These are phyloP conservation scores for Propithecus deckenii DNA, from an alignment of 2,797 vertebrate species.

Conservation along the genomic window DNA sequence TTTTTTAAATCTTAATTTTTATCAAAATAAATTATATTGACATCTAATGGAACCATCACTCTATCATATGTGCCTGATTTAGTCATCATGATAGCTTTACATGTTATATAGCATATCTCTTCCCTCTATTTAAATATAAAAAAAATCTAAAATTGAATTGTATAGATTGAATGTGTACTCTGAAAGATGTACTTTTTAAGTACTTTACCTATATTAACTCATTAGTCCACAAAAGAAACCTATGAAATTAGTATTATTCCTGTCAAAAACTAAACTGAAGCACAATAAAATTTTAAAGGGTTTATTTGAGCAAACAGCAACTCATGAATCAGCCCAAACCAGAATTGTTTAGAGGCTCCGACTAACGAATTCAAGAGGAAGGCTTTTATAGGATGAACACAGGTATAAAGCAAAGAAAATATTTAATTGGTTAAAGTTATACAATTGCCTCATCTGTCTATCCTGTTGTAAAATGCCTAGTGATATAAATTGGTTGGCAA, in stretches of 20 bases:
- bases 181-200: background rate
- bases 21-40: background rate
- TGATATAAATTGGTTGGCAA: background rate
- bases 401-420: background rate
- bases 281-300: background rate
- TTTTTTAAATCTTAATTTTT: background rate
- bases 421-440: background rate
- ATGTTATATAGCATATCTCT: background rate
- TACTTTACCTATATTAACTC: background rate
- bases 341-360: background rate
- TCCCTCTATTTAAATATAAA: background rate
- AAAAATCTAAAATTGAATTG: background rate
- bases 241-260: background rate
- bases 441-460: background rate
- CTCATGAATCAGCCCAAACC: background rate
- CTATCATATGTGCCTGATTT: background rate
- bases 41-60: background rate
- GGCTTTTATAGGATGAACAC: background rate
- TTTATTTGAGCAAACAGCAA: background rate
- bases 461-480: background rate
- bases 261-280: background rate
- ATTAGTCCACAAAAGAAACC: background rate
- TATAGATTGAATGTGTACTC: background rate
- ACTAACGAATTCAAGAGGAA: background rate
- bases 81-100: background rate